These are phyloP conservation scores for Merodon equestris DNA, from an alignment of 2,888 invertebrate species.

Conservation along the genomic window DNA sequence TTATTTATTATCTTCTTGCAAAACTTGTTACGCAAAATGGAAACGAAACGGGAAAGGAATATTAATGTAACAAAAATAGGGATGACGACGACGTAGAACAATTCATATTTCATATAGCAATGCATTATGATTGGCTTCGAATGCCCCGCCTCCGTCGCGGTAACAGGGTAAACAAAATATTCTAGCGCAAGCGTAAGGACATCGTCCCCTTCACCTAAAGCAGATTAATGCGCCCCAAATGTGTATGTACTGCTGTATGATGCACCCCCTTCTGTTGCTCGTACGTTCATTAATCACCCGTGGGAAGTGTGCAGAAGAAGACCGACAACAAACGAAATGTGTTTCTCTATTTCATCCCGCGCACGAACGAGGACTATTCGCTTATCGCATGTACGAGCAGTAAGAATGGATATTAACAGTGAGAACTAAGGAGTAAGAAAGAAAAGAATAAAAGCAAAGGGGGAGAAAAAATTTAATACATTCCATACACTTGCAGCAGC, in stretches of 20 bases:
- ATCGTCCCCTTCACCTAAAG: conserved; percentile 27
- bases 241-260: conserved; percentile 33
- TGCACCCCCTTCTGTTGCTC: background rate
- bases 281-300: conserved; percentile 60
- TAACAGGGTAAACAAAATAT: conserved; percentile 78
- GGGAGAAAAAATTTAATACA: conserved; percentile 63
- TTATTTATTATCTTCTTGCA: conserved; percentile 63
- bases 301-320: conserved; percentile 49
- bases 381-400: conserved; percentile 51
- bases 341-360: conserved; percentile 45
- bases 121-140: conserved; percentile 71
- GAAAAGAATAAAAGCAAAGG: conserved; percentile 28
- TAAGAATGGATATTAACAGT: conserved; percentile 33
- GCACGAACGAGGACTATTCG: conserved; percentile 16
- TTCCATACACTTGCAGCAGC: conserved; percentile 57
- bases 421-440: conserved; percentile 37
- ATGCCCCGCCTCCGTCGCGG: conserved; percentile 71
- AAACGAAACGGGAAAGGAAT: conserved; percentile 18
- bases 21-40: conserved; percentile 58
- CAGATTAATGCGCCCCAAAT: conserved; percentile 50
- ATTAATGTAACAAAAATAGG: conserved; percentile 61
- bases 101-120: conserved; percentile 65
- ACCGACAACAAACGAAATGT: conserved; percentile 24
- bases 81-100: conserved; percentile 42
- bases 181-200: conserved; percentile 77